phyloP scores from a whole-genome alignment of 2,113 vertebrate genomes.

The Nannospalax galili region DNA sequence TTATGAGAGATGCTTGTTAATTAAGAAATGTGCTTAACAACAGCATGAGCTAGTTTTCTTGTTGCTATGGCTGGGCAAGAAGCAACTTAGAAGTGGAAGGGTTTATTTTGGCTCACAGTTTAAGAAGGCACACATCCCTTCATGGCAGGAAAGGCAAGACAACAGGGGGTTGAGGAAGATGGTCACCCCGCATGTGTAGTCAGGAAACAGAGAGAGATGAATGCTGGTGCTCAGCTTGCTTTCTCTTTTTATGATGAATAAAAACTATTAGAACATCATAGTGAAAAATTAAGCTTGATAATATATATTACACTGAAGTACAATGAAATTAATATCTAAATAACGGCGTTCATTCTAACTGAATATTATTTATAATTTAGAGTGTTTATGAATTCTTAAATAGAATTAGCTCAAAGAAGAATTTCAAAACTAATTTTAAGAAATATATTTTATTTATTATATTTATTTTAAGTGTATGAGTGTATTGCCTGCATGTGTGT shows the following conservation, averaged over 20 bases:
- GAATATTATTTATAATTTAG: neutral
- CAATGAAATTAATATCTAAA: conserved; percentile 43
- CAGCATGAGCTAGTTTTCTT: neutral
- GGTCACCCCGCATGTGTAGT: neutral
- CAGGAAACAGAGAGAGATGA: neutral
- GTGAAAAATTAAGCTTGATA: neutral
- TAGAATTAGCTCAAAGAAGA: conserved; percentile 7
- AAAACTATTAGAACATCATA: neutral
- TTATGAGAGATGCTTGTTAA: neutral
- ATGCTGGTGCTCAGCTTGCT: no score
- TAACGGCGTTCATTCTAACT: neutral
- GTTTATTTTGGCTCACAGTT: neutral
- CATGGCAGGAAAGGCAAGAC: no score
- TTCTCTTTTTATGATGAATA: neutral
- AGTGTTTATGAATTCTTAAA: neutral
- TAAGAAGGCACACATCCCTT: neutral
- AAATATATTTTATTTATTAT: no score
- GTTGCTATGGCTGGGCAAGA: neutral
- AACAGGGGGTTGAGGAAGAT: neutral
- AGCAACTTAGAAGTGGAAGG: neutral
- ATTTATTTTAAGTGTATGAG: no score
- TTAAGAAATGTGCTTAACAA: neutral
- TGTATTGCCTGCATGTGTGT: no score
- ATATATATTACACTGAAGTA: neutral
- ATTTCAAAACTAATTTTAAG: conserved; percentile 50